phyloP scores from a whole-genome alignment of 2,888 invertebrate genomes.

The Lamproptera curius region DNA sequence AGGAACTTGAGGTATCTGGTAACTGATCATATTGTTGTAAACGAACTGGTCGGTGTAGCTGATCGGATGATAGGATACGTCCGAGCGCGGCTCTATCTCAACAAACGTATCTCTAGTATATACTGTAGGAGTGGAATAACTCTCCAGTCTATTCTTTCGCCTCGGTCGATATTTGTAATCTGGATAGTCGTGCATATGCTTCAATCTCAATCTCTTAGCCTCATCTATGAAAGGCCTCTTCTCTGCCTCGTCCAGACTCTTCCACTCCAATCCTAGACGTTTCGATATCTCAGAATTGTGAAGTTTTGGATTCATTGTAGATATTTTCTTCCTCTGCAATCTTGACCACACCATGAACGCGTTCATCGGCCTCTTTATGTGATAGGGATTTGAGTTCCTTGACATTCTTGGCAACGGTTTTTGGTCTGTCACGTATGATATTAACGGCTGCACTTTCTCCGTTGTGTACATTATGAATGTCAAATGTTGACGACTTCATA shows the following conservation, averaged over 20 bases:
- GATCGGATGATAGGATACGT: constrained; percentile 51
- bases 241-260: constrained; percentile 85
- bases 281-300: constrained; percentile 91
- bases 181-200: constrained; percentile 85
- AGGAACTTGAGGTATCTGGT: constrained; percentile 54
- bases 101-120: constrained; percentile 56
- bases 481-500: no score
- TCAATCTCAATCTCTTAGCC: constrained; percentile 86
- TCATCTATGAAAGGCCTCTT: constrained; percentile 94
- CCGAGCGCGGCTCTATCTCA: constrained; percentile 59
- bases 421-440: constrained; percentile 57
- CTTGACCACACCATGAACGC: constrained; percentile 99
- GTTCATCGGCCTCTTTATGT: constrained; percentile 98
- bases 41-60: constrained; percentile 62
- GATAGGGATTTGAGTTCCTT: constrained; percentile 80
- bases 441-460: constrained; percentile 29
- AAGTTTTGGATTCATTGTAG: constrained; percentile 88
- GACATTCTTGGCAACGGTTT: constrained; percentile 46
- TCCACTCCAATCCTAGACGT: constrained; percentile 91
- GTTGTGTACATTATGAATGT: neutral
- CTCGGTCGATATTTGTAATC: constrained; percentile 84
- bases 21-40: constrained; percentile 68
- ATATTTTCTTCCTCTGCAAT: constrained; percentile 90
- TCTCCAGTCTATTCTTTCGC: constrained; percentile 77
- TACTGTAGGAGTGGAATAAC: constrained; percentile 43